Evolutionary conservation across 2,888 invertebrate species (phyloP).

Genomic region (Nephrotoma appendiculata): DNA sequence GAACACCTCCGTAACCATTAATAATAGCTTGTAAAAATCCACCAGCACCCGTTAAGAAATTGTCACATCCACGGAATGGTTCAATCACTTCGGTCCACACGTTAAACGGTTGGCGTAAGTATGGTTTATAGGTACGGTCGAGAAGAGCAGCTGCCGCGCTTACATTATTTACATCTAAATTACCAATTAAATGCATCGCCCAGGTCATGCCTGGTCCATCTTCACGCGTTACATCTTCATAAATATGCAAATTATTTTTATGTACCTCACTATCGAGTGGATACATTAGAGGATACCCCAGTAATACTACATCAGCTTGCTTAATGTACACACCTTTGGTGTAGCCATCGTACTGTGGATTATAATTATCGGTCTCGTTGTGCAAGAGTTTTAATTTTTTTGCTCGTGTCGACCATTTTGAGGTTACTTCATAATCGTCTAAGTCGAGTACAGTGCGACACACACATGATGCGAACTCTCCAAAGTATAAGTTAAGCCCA

Average conservation of each 20-base stretch:
- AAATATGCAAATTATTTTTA: slow-evolving; percentile 39
- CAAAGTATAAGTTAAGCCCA: slow-evolving; percentile 41
- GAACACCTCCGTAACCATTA: slow-evolving; percentile 41
- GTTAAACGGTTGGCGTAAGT: slow-evolving; percentile 44
- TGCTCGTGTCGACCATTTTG: slow-evolving; percentile 31
- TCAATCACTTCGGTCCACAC: slow-evolving; percentile 44
- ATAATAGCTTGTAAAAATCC: slow-evolving; percentile 42
- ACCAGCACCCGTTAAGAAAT: slow-evolving; percentile 46
- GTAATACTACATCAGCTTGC: slow-evolving; percentile 42
- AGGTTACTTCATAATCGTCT: not conserved
- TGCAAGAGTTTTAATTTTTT: slow-evolving; percentile 38
- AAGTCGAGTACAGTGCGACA: slow-evolving; percentile 2
- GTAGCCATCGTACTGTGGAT: slow-evolving; percentile 42
- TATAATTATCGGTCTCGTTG: slow-evolving; percentile 36
- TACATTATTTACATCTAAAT: slow-evolving; percentile 32
- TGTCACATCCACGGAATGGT: slow-evolving; percentile 38
- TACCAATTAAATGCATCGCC: slow-evolving; percentile 46
- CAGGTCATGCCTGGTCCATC: slow-evolving; percentile 48
- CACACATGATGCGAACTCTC: slow-evolving; percentile 24
- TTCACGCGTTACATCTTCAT: slow-evolving; percentile 38
- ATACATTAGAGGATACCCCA: slow-evolving; percentile 42
- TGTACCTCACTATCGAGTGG: slow-evolving; percentile 38
- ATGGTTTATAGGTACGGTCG: slow-evolving; percentile 36
- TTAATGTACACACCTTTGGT: slow-evolving; percentile 34
- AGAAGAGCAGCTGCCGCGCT: slow-evolving; percentile 35